These are phyloP conservation scores for Scarus forsteni DNA, from an alignment of 2,797 vertebrate species.

Conservation along the genomic window DNA sequence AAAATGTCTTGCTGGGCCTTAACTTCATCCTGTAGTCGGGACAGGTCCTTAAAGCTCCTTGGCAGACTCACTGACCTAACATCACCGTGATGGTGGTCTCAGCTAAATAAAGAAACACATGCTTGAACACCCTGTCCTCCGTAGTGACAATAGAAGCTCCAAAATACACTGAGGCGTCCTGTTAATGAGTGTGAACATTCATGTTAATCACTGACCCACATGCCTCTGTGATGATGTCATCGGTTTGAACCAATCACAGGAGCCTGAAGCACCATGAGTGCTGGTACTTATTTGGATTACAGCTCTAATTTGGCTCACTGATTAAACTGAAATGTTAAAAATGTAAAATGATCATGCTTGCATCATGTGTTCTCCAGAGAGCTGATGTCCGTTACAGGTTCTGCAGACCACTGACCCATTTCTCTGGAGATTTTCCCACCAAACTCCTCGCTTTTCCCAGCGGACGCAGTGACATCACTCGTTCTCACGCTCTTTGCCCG, in stretches of 20 bases:
- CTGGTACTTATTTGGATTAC: not conserved
- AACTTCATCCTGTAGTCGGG: no score
- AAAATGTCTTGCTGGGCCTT: no score
- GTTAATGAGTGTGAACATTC: conserved; percentile 60
- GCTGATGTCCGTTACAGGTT: not conserved
- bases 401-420: not conserved
- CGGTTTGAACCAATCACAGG: conserved; percentile 13
- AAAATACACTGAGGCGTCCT: conserved; percentile 1
- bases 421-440: conserved; percentile 37
- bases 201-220: conserved; percentile 52
- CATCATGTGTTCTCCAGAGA: not conserved
- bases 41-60: not conserved
- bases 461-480: conserved; percentile 51
- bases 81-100: not conserved
- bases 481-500: conserved; percentile 80
- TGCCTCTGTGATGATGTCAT: conserved; percentile 47
- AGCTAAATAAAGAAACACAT: conserved; percentile 9
- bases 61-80: no score
- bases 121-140: not conserved
- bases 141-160: conserved; percentile 10
- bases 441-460: conserved; percentile 9
- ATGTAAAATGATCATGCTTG: not conserved
- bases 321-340: not conserved
- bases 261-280: not conserved
- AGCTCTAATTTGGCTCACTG: not conserved